These are phyloP conservation scores for Lepidothrix coronata DNA, from an alignment of 2,113 vertebrate species.

Conservation along the genomic window DNA sequence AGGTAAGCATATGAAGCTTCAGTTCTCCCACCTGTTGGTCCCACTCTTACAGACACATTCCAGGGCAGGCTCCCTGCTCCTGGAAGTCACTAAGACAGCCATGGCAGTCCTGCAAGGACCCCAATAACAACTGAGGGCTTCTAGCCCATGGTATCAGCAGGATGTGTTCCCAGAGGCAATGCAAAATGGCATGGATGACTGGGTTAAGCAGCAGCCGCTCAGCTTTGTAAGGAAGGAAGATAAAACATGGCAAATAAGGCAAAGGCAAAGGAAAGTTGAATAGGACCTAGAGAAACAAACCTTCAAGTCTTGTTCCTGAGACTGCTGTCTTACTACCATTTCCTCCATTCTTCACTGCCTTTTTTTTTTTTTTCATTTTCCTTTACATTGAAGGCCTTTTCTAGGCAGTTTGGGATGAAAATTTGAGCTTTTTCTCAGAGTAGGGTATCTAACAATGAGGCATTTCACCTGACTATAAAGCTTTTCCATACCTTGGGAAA, in stretches of 20 bases:
- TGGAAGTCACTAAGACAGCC: not conserved
- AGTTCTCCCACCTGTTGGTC: not conserved
- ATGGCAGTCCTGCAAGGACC: not conserved
- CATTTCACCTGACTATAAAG: slow-evolving; percentile 1
- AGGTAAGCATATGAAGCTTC: not conserved
- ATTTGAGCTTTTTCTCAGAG: not conserved
- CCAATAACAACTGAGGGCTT: not conserved
- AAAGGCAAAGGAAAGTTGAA: not conserved
- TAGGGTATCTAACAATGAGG: not conserved
- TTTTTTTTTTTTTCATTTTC: not conserved
- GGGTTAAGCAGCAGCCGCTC: not conserved
- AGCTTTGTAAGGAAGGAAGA: not conserved
- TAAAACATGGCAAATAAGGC: not conserved
- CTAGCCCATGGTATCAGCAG: not conserved
- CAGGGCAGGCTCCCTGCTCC: not conserved
- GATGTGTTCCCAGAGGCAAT: not conserved
- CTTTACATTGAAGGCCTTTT: not conserved
- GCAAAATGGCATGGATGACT: not conserved
- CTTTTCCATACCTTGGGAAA: not conserved
- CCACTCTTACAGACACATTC: not conserved
- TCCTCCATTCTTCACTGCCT: not conserved
- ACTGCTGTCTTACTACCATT: not conserved
- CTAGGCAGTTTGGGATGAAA: not conserved
- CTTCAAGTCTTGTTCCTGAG: not conserved
- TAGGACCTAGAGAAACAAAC: not conserved